Conservation (phyloP, 2,888 invertebrate species). For the Mystacides longicornis region DNA sequence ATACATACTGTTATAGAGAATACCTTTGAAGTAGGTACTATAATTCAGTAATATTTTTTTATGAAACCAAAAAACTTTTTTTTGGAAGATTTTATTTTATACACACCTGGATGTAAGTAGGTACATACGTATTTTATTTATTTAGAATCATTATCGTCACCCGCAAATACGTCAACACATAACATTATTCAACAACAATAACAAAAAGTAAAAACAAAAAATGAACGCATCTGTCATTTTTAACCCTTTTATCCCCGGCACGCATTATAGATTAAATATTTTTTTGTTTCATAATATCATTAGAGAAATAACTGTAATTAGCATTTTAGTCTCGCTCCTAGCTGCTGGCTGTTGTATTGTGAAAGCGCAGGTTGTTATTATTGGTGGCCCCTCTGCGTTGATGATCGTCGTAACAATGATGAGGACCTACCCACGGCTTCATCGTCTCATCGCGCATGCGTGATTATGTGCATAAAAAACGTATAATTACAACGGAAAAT, state of each 20-base stretch:
- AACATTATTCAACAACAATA: background rate
- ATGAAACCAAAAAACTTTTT: too few relatives aligned
- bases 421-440: background rate
- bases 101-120: too few relatives aligned
- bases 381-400: background rate
- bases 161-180: slow-evolving; percentile 1
- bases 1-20: too few relatives aligned
- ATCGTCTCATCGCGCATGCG: slow-evolving; percentile 3
- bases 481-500: slow-evolving; percentile 22
- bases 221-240: background rate
- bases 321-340: slow-evolving; percentile 20
- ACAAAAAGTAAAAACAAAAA: slow-evolving; percentile 6
- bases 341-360: background rate
- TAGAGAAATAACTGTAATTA: slow-evolving; percentile 20
- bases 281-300: slow-evolving; percentile 24
- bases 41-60: too few relatives aligned
- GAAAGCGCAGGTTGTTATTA: background rate
- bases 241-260: background rate
- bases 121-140: too few relatives aligned
- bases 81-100: too few relatives aligned
- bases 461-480: slow-evolving; percentile 18
- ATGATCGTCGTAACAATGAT: background rate
- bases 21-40: too few relatives aligned
- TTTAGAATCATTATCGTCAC: too few relatives aligned
- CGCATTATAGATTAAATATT: slow-evolving; percentile 5